These are phyloP conservation scores for Camponotus fellah DNA, from an alignment of 2,888 invertebrate genomes.

Conservation along the genomic window DNA sequence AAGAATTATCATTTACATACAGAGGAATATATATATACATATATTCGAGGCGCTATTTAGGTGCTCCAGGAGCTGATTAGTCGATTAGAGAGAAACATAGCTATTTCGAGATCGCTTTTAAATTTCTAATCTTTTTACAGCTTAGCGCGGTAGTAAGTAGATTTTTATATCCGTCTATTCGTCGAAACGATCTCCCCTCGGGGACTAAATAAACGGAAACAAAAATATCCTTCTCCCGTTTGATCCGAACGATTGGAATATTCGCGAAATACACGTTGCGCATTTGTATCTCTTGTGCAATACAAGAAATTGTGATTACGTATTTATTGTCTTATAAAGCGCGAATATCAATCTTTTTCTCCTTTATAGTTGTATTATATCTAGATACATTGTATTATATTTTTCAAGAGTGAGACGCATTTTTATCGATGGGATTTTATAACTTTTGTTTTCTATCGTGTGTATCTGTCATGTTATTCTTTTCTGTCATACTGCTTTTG, in stretches of 20 bases:
- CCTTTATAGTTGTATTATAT: slow-evolving; percentile 27
- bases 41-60: slow-evolving; percentile 2
- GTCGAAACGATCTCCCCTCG: neutral
- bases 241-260: slow-evolving; percentile 19
- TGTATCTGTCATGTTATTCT: neutral
- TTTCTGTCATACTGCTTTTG: neutral
- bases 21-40: slow-evolving; percentile 8
- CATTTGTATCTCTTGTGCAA: slow-evolving; percentile 44
- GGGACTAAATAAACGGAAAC: neutral
- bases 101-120: slow-evolving; percentile 73
- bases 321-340: slow-evolving; percentile 57
- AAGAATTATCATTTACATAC: slow-evolving; percentile 17
- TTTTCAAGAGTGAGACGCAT: neutral
- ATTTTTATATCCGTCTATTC: slow-evolving; percentile 33
- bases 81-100: slow-evolving; percentile 54
- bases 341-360: slow-evolving; percentile 16
- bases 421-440: neutral
- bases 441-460: neutral
- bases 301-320: slow-evolving; percentile 35
- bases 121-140: slow-evolving; percentile 70
- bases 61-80: slow-evolving; percentile 35
- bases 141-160: slow-evolving; percentile 49
- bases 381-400: slow-evolving; percentile 1
- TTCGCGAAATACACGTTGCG: slow-evolving; percentile 38
- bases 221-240: slow-evolving; percentile 3